Evolutionary conservation across 2,888 invertebrate species (phyloP), one percentile per base, ranked within the genome.

Genomic region (Noctuana brunneofusca): DNA sequence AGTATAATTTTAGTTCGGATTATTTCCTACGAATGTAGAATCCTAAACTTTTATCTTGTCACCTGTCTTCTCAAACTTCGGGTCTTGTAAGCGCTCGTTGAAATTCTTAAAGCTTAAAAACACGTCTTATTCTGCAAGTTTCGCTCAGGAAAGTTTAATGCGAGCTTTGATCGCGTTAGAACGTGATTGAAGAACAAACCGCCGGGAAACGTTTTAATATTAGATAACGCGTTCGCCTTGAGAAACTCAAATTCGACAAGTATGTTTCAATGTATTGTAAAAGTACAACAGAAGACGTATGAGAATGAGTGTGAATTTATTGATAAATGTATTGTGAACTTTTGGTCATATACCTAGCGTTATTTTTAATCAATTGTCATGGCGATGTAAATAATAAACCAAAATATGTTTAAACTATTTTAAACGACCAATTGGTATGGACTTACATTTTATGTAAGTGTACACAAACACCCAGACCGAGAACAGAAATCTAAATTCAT

Each of bases 161-260:
- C 46, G 60, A 60, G 60, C 54, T 60, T 48, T 54, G 53, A 54
- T 54, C 60, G 53, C 16, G 48, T 60, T 59, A 35, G 46, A 60
- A 48, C 54, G 60, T 60, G 60, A 60, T 60, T 60, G 60, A 54
- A 54, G 54, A 60, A 60, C 54, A 54, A 60, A 60, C 60, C 59
- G 46, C 43, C 32, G 59, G 5, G 57, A 12, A 49, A 54, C 16
- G 46, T 60, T 53, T 53, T 53, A 53, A 60, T 60, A 48, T 54
- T 48, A 60, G 46, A 54, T 54, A 46, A 32, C 46, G 30, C 24
- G 46, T 24, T 54, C 24, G 30, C 16, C 35, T 32, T 22, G 24
- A 3, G 49, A 16, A 30, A 59, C 30, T 52, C 9, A 43, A 52
- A 30, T 52, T 59, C 53, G n/a, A 14, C 18, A 11, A 16, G 41